Evolutionary conservation across 2,888 invertebrate genomes (phyloP), one percentile per base, ranked within the genome.

Genomic region (Cyaniris semiargus): DNA sequence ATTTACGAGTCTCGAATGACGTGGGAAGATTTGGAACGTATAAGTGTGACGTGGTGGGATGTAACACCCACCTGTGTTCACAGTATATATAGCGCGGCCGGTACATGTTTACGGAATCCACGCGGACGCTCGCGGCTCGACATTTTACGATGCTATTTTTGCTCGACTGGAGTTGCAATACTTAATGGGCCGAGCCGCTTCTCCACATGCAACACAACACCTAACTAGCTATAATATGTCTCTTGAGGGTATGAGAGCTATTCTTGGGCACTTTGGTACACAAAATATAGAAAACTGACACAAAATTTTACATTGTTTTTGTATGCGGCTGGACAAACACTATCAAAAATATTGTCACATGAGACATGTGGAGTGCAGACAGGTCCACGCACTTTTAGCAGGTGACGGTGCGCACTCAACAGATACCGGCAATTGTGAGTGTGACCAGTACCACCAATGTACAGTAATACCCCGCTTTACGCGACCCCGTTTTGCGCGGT

Each of bases 101-200:
- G 60, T 60, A 60, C 60, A 13, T 60, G 23, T 60, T 60, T 60
- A 60, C 60, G 23, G 60, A 60, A 60, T 60, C 60, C 60, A 23
- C 60, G 60, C 58, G n/a, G 21, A 13, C 60, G 60, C n/a, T n/a
- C 60, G 60, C 13, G 23, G 1, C 60, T 60, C 23, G 60, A 60
- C 60, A 60, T 60, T 60, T 60, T 60, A n/a, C 60, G 60, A 60
- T 60, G 60, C 60, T 60, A 60, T 60, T 60, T 60, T 60, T 13
- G 60, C 21, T 58, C 21, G 13, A 60, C 60, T 60, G 60, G 60
- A 60, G 60, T 23, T 60, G 60, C 60, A 60, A 21, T 23, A 23
- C 13, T 60, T 60, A 60, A 60, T 60, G 60, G 60, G 60, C 60
- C 21, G 13, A 60, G 3, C 0, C 53, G 18, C 18, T 53, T 60